Base-by-base conservation (phyloP, 92 coral and sea anemone species). In the Parazoanthus swiftii region DNA sequence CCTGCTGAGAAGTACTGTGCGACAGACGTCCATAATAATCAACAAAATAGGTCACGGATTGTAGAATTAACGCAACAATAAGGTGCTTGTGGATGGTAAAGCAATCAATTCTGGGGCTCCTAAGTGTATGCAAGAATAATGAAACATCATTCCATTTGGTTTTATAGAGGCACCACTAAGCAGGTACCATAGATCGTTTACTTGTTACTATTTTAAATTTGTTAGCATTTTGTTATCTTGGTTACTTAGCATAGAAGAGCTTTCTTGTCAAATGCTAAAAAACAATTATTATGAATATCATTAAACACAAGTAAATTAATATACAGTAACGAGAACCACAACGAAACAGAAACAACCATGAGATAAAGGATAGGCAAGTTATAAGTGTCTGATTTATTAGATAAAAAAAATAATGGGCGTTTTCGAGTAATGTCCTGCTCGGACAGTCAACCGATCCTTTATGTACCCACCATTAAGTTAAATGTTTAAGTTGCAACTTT, bases 81-180 rank as follows among this genome's bases (percentile, higher is more conserved):
- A 96, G 93, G 73, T 93, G 86, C 89, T 88, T 94, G 85, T 96
- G 95, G 66, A 96, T 83, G 76, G 81, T 91, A 38, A 94, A 94
- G 35, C 93, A 95, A 50, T 91, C 96, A 51, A 90, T 86, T 54
- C 81, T 85, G 11, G 70, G 79, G 56, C 50, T 70, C 77, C 87
- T 84, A 35, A 26, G 9, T 65, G 33, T 90, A 67, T 89, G 76
- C 13, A 73, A 90, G 46, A 14, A 7, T 25, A 46, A 25, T 33
- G 1, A 76, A 58, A 74, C 48, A 59, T 0, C 6, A 18, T 74
- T 54, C 8, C 63, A 8, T 7, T 63, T 10, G 25, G 26, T 0
- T 46, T 50, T 44, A 76, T 9, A 25, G 50, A 39, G 0, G 20
- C 11, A 29, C 16, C 3, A 0, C 26, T 37, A n/a, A 86, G n/a